Evolutionary conservation across 2,888 invertebrate species (phyloP), one percentile per base, ranked within the genome.

Genomic region (Ormia ochracea): DNA sequence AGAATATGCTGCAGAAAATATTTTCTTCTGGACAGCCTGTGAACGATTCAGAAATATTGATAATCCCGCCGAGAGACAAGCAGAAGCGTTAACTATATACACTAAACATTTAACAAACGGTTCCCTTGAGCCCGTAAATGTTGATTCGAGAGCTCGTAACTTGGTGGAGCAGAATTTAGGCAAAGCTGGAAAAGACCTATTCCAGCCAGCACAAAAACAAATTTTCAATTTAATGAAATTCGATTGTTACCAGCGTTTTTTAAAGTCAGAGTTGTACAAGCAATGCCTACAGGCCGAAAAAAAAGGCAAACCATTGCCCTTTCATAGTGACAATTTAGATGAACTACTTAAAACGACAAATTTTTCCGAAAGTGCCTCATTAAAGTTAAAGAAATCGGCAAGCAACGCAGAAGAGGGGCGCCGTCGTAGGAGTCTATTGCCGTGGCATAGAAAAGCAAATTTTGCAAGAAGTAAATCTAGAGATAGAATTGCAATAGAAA

Each of bases 201-300:
- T 97, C 90, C 91, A 93, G 72, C 93, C 93, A 89, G 96, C 96
- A 1, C 96, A 96, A 88, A 96, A 96, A 87, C 96, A 99, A 92
- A 98, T 99, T 84, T 98, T 98, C 91, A 98, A 98, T 91, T 92
- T 99, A 88, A 97, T 99, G 96, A 98, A 98, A 91, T 98, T 98
- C 90, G 99, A 99, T 91, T 97, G 98, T 90, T 99, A 98, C 91
- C 96, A 97, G 66, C 93, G 98, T 69, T 95, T 95, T 89, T 91
- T 94, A 86, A 92, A 96, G 87, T 98, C 97, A 0, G 94, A 94
- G 78, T 91, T 96, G 78, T 98, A 97, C 91, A 96, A 96, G 84
- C 94, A 94, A 85, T 96, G 95, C 88, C 91, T 94, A 77, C 92
- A 93, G 88, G 94, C 93, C 0, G 93, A 93, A 82, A 91, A 92